Conservation (phyloP, 2,888 invertebrate species). For the Drosophila quinaria region DNA sequence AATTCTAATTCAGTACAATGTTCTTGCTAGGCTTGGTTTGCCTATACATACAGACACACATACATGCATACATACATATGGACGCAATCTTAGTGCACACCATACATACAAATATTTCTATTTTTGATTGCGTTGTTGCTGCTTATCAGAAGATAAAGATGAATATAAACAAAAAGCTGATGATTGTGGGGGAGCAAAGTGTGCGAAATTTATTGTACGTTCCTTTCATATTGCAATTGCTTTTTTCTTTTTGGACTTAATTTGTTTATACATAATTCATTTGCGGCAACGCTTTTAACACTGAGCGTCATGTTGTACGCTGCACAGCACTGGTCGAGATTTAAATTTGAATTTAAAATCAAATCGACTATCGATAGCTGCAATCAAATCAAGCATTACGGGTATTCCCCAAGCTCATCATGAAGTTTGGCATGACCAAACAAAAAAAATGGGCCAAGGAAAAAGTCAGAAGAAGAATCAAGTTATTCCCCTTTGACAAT, state of each 20-base stretch:
- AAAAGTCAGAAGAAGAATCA: neutral
- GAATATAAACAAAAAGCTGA: slow-evolving; percentile 30
- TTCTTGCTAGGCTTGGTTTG: slow-evolving; percentile 40
- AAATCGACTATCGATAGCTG: neutral
- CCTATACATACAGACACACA: slow-evolving; percentile 8
- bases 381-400: neutral
- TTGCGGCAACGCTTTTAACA: slow-evolving; percentile 16
- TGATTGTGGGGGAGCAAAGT: slow-evolving; percentile 18
- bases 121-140: slow-evolving; percentile 50
- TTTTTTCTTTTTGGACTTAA: neutral
- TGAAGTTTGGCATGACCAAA: slow-evolving; percentile 6
- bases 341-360: slow-evolving; percentile 21
- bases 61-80: neutral
- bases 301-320: slow-evolving; percentile 2
- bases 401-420: neutral
- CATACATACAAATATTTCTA: neutral
- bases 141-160: slow-evolving; percentile 49
- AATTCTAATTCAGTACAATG: slow-evolving; percentile 62
- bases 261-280: slow-evolving; percentile 2
- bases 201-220: slow-evolving; percentile 6
- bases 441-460: slow-evolving; percentile 42
- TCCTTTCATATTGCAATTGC: neutral
- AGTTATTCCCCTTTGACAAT: slow-evolving; percentile 34
- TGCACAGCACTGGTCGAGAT: slow-evolving; percentile 34
- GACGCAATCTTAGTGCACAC: slow-evolving; percentile 2